A percentile compares a stretch with the other conserved stretches of the same genome.
phyloP scores from a whole-genome alignment of 1,140 invertebrate genomes.

The Trichonephila inaurata region DNA sequence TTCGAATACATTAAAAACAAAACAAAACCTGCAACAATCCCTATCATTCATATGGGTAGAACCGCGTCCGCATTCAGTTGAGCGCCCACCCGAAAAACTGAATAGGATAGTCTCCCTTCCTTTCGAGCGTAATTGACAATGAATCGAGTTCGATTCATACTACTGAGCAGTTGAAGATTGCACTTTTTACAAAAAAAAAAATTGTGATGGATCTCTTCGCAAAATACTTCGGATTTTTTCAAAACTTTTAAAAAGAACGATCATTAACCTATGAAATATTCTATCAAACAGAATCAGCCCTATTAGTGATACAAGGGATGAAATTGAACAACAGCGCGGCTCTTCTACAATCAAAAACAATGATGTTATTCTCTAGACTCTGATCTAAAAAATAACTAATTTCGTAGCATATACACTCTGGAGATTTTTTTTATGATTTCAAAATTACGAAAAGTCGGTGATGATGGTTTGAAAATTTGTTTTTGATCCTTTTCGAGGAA shows the following conservation, averaged over 20 bases:
- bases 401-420: too few relatives aligned
- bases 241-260: not conserved
- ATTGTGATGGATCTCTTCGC: not conserved
- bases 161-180: not conserved
- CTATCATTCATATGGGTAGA: slow-evolving; percentile 22
- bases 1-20: not conserved
- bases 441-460: not conserved
- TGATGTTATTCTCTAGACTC: slow-evolving; percentile 20
- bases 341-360: slow-evolving; percentile 61
- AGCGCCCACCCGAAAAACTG: slow-evolving; percentile 65
- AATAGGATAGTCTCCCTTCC: slow-evolving; percentile 69
- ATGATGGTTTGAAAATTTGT: not conserved
- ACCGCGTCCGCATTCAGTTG: slow-evolving; percentile 18
- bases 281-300: slow-evolving; percentile 32
- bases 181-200: not conserved
- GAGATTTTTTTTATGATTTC: too few relatives aligned
- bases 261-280: slow-evolving; percentile 12
- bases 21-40: slow-evolving; percentile 25
- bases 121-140: slow-evolving; percentile 6
- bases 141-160: not conserved
- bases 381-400: too few relatives aligned
- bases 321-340: slow-evolving; percentile 60
- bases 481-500: not conserved
- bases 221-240: not conserved
- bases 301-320: slow-evolving; percentile 53